Conservation (phyloP, 2,888 invertebrate species). For the Temnothorax rugatulus region DNA sequence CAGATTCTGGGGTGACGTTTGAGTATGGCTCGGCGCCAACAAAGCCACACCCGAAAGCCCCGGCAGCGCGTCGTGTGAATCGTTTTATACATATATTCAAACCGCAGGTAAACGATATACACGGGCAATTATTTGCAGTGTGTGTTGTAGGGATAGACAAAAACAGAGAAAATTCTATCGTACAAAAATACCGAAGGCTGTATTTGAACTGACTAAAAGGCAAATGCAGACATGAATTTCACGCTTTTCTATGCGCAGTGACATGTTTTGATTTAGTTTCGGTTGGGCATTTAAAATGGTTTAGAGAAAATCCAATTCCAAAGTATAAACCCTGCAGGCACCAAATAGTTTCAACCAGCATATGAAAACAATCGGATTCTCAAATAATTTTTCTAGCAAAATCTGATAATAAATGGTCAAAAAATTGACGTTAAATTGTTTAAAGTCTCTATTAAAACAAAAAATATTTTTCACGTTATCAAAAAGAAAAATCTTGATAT, state of each 20-base stretch:
- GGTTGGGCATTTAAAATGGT: constrained; percentile 58
- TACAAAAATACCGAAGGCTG: constrained; percentile 45
- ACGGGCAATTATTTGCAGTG: constrained; percentile 43
- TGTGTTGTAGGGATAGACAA: constrained; percentile 2
- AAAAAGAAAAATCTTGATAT: background rate
- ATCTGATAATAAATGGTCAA: background rate
- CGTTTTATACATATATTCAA: constrained; percentile 13
- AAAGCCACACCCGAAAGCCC: constrained; percentile 34
- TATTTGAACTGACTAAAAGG: constrained; percentile 54
- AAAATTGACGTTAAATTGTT: background rate
- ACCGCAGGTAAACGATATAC: constrained; percentile 31
- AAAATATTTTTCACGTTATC: background rate
- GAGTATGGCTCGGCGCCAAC: constrained; percentile 34
- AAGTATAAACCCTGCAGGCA: constrained; percentile 5
- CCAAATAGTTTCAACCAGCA: background rate
- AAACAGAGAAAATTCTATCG: constrained; percentile 43
- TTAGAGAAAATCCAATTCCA: constrained; percentile 45
- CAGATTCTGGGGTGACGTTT: constrained; percentile 29
- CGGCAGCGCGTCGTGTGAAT: constrained; percentile 9
- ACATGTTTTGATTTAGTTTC: constrained; percentile 59
- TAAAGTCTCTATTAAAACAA: background rate
- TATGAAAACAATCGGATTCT: background rate
- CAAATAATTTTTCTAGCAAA: constrained; percentile 6
- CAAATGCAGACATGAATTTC: constrained; percentile 39
- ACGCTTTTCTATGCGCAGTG: constrained; percentile 29